Conservation (phyloP, 2,797 vertebrate species). For the Myotis findleyi region DNA sequence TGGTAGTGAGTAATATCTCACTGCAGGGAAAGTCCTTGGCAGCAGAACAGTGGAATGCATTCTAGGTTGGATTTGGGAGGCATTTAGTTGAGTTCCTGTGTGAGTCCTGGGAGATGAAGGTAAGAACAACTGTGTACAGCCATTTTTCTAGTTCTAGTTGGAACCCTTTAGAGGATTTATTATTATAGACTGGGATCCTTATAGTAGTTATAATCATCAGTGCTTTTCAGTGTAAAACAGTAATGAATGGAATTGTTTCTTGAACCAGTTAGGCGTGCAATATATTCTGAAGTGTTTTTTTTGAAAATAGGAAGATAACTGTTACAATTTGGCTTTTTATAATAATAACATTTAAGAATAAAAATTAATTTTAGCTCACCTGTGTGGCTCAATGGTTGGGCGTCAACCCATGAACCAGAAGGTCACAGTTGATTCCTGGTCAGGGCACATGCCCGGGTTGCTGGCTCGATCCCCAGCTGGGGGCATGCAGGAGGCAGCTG, state of each 20-base stretch:
- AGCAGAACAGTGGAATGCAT: not conserved
- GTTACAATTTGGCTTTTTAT: not conserved
- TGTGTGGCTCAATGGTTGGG: no score
- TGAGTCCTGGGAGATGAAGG: not conserved
- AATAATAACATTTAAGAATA: constrained; percentile 29
- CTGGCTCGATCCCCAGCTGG: no score
- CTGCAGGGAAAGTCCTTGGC: not conserved
- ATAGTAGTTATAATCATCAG: not conserved
- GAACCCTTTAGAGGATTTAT: constrained; percentile 1
- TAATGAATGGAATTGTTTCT: constrained; percentile 21
- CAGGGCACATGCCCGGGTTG: no score
- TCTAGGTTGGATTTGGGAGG: not conserved
- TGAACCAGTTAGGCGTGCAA: not conserved
- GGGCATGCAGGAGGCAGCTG: no score
- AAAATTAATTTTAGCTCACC: not conserved
- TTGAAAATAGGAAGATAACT: not conserved
- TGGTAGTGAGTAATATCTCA: not conserved
- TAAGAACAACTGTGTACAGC: not conserved
- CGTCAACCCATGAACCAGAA: no score
- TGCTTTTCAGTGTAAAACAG: not conserved
- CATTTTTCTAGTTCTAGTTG: not conserved
- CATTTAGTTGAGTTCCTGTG: not conserved
- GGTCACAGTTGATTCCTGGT: no score
- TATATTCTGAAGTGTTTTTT: not conserved
- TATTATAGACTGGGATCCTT: not conserved